Percentiles rank a stretch among this genome's conserved stretches.
These are phyloP conservation scores for Porites rus DNA, from an alignment of 92 coral and sea anemone species.

Conservation along the genomic window DNA sequence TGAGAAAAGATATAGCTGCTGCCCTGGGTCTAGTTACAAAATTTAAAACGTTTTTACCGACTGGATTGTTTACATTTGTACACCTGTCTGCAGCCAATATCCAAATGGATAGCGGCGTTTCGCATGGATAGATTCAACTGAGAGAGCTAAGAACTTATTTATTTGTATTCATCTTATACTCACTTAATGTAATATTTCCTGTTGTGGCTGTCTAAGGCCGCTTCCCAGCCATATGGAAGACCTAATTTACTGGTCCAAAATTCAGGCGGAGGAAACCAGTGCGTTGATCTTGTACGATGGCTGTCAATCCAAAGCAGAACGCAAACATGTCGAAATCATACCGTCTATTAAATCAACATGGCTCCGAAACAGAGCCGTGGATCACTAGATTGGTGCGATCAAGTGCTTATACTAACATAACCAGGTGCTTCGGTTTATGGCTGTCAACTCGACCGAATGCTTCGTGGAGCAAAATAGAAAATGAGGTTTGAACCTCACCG, in stretches of 20 bases:
- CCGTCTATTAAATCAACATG: neutral
- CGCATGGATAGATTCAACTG: neutral
- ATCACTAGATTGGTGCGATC: conserved; percentile 8
- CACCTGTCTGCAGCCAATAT: neutral
- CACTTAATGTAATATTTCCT: conserved; percentile 93
- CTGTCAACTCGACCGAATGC: neutral
- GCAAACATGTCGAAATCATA: neutral
- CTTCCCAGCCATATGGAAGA: conserved; percentile 97
- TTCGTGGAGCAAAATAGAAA: neutral
- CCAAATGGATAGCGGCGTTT: neutral
- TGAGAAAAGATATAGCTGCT: no score
- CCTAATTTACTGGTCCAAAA: conserved; percentile 87
- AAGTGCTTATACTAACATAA: conserved; percentile 7
- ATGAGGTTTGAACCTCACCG: neutral
- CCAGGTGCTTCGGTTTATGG: conserved; percentile 8
- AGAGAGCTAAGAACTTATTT: neutral
- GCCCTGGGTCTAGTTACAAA: no score
- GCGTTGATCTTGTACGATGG: conserved; percentile 64
- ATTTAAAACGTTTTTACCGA: neutral
- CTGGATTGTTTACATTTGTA: neutral
- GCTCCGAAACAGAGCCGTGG: neutral
- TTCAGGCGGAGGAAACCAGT: conserved; percentile 96
- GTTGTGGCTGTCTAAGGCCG: conserved; percentile 69
- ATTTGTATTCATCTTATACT: conserved; percentile 19
- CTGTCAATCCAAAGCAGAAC: conserved; percentile 37